phyloP scores from a whole-genome alignment of 2,797 vertebrate species.

The Ambastaia sidthimunki region DNA sequence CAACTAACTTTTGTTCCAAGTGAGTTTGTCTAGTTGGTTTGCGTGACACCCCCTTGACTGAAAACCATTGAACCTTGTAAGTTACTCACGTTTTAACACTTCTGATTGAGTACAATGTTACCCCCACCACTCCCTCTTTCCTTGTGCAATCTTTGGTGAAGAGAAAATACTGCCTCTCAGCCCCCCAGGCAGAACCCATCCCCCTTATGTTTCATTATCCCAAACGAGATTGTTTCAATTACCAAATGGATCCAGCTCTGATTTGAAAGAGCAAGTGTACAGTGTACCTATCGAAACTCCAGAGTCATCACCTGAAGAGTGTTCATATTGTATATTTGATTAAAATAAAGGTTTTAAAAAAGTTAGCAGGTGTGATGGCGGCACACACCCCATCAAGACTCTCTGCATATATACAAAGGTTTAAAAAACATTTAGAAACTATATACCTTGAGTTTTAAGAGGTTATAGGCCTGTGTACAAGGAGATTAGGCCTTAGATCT shows the following conservation, averaged over 20 bases:
- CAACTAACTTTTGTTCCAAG: constrained; percentile 33
- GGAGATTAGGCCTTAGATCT: constrained; percentile 42
- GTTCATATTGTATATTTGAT: constrained; percentile 69
- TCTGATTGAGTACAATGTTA: constrained; percentile 37
- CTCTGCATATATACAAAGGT: constrained; percentile 5
- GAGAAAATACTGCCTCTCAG: constrained; percentile 17
- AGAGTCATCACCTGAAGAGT: constrained; percentile 54
- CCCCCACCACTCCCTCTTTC: constrained; percentile 8
- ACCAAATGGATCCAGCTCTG: constrained; percentile 33
- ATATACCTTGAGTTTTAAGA: constrained; percentile 30
- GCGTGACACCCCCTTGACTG: constrained; percentile 42
- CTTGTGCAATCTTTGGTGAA: constrained; percentile 56
- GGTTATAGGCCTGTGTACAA: constrained; percentile 35
- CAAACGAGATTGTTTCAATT: constrained; percentile 18
- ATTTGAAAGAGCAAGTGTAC: constrained; percentile 39
- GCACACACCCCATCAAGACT: background rate
- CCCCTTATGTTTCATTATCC: background rate
- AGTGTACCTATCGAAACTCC: constrained; percentile 54
- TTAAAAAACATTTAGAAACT: constrained; percentile 35
- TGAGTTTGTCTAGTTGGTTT: constrained; percentile 44
- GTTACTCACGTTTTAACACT: constrained; percentile 35
- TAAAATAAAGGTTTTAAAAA: constrained; percentile 49
- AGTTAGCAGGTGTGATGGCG: constrained; percentile 7
- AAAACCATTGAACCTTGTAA: constrained; percentile 18
- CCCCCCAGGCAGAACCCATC: constrained; percentile 10